Conservation (phyloP, 2,797 vertebrate species). For the Neosilurus mollespiculum region DNA sequence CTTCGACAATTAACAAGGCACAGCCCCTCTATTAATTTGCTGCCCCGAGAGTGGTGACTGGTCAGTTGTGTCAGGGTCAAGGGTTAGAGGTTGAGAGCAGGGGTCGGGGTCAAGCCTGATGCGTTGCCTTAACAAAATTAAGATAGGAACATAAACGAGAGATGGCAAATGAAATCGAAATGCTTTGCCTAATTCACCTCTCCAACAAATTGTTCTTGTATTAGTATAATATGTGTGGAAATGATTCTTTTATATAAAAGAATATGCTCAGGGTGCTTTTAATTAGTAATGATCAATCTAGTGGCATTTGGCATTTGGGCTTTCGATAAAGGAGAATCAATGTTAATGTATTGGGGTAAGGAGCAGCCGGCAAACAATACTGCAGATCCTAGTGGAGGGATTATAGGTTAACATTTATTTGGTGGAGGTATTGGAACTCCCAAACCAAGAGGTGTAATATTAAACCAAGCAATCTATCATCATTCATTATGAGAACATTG, state of each 20-base stretch:
- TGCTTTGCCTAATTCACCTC: slow-evolving; percentile 23
- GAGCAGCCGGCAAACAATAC: slow-evolving; percentile 88
- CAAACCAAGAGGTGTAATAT: slow-evolving; percentile 86
- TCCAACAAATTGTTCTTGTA: slow-evolving; percentile 63
- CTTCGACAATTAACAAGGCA: slow-evolving; percentile 99
- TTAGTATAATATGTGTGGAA: slow-evolving; percentile 53
- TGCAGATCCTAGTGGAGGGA: slow-evolving; percentile 82
- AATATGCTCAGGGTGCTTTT: slow-evolving; percentile 84
- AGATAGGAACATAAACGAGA: slow-evolving; percentile 63
- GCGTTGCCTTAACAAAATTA: slow-evolving; percentile 73
- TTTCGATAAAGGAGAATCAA: slow-evolving; percentile 95
- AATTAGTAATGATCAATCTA: slow-evolving; percentile 94
- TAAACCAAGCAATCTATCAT: slow-evolving; percentile 87
- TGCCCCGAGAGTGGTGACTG: slow-evolving; percentile 93
- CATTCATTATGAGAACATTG: slow-evolving; percentile 84
- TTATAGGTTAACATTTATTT: slow-evolving; percentile 97
- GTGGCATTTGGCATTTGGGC: slow-evolving; percentile 78
- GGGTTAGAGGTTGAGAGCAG: slow-evolving; percentile 88
- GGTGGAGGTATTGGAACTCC: slow-evolving; percentile 81
- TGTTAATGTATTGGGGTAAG: slow-evolving; percentile 75
- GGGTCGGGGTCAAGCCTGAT: slow-evolving; percentile 93
- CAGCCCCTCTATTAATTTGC: slow-evolving; percentile 95
- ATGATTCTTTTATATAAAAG: slow-evolving; percentile 71
- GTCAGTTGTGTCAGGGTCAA: slow-evolving; percentile 96
- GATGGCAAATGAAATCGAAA: slow-evolving; percentile 74